Evolutionary conservation across 2,888 invertebrate species (phyloP).

Genomic region (Liposcelis brunnea): DNA sequence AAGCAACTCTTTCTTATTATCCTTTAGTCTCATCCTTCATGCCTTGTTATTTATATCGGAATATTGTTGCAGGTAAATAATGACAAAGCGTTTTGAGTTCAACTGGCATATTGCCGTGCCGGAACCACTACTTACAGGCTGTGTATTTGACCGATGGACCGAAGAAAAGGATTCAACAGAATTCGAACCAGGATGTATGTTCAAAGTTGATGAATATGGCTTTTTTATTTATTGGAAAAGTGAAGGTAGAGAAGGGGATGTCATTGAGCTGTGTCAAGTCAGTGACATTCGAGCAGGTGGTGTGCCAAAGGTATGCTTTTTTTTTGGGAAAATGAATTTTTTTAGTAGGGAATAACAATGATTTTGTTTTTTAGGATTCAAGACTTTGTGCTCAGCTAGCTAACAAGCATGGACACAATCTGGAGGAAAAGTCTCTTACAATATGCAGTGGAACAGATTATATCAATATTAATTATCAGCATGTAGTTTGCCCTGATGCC

Average conservation of each 20-base stretch:
- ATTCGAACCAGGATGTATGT: conserved; percentile 68
- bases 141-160: conserved; percentile 91
- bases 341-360: neutral
- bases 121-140: conserved; percentile 65
- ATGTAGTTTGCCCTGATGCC: conserved; percentile 85
- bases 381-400: conserved; percentile 58
- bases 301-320: conserved; percentile 60
- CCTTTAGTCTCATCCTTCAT: no score
- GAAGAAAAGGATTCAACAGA: conserved; percentile 92
- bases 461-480: conserved; percentile 96
- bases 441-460: conserved; percentile 97
- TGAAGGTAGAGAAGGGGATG: conserved; percentile 93
- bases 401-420: conserved; percentile 57
- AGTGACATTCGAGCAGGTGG: conserved; percentile 91
- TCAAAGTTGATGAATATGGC: conserved; percentile 92
- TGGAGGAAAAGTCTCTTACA: conserved; percentile 88
- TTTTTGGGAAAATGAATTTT: neutral
- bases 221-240: conserved; percentile 99
- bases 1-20: no score
- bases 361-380: conserved; percentile 48
- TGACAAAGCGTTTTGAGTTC: conserved; percentile 99
- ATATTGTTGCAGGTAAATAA: conserved; percentile 23
- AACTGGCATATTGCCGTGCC: conserved; percentile 95
- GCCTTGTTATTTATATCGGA: no score
- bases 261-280: conserved; percentile 95